phyloP scores from a whole-genome alignment of 1,140 invertebrate genomes.

The Caenorhabditis brenneri region DNA sequence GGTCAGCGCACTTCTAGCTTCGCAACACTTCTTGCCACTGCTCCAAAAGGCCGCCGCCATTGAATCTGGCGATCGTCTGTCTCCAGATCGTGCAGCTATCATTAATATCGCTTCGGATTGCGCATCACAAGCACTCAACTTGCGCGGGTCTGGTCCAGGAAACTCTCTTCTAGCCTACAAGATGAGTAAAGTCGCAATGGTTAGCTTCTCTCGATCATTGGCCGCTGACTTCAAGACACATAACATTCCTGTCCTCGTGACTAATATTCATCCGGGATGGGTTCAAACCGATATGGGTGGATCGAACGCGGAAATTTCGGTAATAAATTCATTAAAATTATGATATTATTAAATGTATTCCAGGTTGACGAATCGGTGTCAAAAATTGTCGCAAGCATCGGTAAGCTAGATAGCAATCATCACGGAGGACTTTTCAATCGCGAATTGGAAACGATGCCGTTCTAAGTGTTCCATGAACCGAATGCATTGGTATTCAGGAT shows the following conservation, averaged over 20 bases:
- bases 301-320: constrained; percentile 44
- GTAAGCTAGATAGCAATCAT: constrained; percentile 76
- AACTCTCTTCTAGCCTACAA: constrained; percentile 45
- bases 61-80: not conserved
- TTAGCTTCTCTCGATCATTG: constrained; percentile 31
- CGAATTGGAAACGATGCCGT: constrained; percentile 79
- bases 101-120: constrained; percentile 44
- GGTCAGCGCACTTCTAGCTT: constrained; percentile 34
- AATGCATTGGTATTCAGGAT: not conserved
- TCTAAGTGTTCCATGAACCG: too few species aligned
- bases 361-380: constrained; percentile 76
- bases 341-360: not conserved
- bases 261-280: constrained; percentile 48
- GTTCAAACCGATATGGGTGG: constrained; percentile 53
- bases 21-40: constrained; percentile 53
- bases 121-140: constrained; percentile 48
- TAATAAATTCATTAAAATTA: not conserved
- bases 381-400: constrained; percentile 77
- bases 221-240: constrained; percentile 3
- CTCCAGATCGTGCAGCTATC: constrained; percentile 45
- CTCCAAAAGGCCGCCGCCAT: constrained; percentile 35
- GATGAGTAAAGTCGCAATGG: constrained; percentile 50
- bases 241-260: constrained; percentile 19
- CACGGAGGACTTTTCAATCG: constrained; percentile 81
- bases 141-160: constrained; percentile 22